phyloP scores from a whole-genome alignment of 2,888 invertebrate genomes.

The Cerastoderma edule region DNA sequence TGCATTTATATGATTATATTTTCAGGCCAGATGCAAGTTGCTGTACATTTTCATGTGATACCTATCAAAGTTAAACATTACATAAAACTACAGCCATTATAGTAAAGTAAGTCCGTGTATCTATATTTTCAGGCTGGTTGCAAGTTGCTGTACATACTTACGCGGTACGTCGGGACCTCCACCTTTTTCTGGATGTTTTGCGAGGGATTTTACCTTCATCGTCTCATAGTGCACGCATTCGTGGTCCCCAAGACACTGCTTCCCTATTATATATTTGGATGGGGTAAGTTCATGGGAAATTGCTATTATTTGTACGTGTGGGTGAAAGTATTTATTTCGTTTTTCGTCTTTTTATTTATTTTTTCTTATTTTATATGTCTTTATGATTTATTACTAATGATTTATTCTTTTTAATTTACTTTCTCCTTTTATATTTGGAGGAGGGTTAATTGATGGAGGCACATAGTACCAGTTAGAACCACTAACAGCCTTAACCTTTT shows the following conservation, averaged over 20 bases:
- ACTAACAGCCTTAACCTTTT: no score
- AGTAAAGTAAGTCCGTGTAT: not conserved
- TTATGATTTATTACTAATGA: no score
- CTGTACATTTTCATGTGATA: conserved; percentile 77
- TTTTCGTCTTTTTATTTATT: not conserved
- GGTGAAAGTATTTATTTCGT: not conserved
- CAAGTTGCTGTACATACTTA: conserved; percentile 74
- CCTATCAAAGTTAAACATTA: no score
- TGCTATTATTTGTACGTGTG: not conserved
- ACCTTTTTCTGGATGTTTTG: conserved; percentile 82
- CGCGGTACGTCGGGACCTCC: conserved; percentile 73
- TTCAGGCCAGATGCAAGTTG: conserved; percentile 76
- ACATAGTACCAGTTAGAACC: no score
- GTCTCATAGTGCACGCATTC: conserved; percentile 81
- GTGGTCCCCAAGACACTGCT: conserved; percentile 74
- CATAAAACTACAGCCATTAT: no score
- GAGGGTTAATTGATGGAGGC: no score
- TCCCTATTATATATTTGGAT: conserved; percentile 76
- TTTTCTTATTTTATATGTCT: not conserved
- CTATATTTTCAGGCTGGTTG: conserved; percentile 72
- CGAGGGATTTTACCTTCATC: conserved; percentile 81
- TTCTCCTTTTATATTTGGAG: no score
- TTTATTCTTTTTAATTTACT: no score
- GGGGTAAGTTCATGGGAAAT: conserved; percentile 81
- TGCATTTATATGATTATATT: no score